phyloP scores from a whole-genome alignment of 1,140 invertebrate species.

The Pseudomyrmex concolor region DNA sequence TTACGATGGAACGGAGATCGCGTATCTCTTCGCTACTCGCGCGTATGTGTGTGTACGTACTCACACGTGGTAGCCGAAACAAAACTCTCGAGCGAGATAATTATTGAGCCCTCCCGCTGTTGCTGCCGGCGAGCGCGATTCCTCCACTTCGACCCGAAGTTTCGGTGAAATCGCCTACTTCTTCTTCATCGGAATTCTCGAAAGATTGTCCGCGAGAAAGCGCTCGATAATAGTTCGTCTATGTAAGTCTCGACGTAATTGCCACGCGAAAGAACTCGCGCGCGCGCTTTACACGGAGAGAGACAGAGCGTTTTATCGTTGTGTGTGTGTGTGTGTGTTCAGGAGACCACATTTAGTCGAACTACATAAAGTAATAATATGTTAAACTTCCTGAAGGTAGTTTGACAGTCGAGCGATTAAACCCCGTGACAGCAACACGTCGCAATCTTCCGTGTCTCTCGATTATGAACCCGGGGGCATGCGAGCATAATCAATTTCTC shows the following conservation, averaged over 20 bases:
- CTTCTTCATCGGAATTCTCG: conserved; percentile 23
- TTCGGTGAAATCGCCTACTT: conserved; percentile 43
- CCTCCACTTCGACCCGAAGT: conserved; percentile 25
- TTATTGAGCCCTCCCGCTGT: conserved; percentile 65
- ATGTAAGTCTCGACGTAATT: conserved; percentile 57
- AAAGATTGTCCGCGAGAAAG: conserved; percentile 38
- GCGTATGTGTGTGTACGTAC: conserved; percentile 40
- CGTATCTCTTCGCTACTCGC: conserved; percentile 67
- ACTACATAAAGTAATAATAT: background rate
- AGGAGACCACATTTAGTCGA: conserved; percentile 1
- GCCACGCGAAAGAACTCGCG: conserved; percentile 55
- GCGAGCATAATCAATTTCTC: background rate
- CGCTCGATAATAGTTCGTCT: conserved; percentile 56
- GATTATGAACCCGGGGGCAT: background rate
- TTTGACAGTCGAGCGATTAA: background rate
- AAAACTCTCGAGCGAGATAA: conserved; percentile 69
- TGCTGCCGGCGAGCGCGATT: conserved; percentile 38
- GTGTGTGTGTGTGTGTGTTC: background rate
- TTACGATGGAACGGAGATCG: conserved; percentile 75
- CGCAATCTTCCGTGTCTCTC: background rate
- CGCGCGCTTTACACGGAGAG: conserved; percentile 25
- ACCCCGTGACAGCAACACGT: background rate
- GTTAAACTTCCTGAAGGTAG: background rate
- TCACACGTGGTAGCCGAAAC: conserved; percentile 52
- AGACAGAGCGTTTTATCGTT: background rate